These are phyloP conservation scores for Heliconius sara DNA, from an alignment of 2,888 invertebrate species.

Conservation along the genomic window DNA sequence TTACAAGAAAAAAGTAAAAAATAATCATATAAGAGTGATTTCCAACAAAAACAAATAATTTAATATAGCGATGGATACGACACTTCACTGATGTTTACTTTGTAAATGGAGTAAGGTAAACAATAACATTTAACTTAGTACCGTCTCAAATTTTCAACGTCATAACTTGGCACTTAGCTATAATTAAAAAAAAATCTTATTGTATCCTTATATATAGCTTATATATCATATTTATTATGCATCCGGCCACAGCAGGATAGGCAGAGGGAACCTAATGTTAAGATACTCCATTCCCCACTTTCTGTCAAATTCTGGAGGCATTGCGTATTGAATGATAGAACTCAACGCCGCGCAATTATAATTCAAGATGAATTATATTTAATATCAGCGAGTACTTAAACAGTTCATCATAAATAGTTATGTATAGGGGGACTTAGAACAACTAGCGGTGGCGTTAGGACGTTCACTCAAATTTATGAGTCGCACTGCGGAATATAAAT, in stretches of 20 bases:
- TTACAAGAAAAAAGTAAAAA: not conserved
- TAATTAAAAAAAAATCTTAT: too few relatives aligned
- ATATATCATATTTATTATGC: too few relatives aligned
- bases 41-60: not conserved
- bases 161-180: not conserved
- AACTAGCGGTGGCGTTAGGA: slow-evolving; percentile 70
- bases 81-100: slow-evolving; percentile 4
- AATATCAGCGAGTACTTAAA: slow-evolving; percentile 61
- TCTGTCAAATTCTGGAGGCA: too few relatives aligned
- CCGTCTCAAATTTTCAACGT: not conserved
- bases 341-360: too few relatives aligned
- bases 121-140: not conserved
- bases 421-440: slow-evolving; percentile 66
- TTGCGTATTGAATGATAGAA: too few relatives aligned
- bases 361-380: slow-evolving; percentile 1
- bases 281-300: too few relatives aligned
- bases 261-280: too few relatives aligned
- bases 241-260: too few relatives aligned
- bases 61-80: not conserved
- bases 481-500: slow-evolving; percentile 82
- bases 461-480: slow-evolving; percentile 80
- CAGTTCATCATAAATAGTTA: slow-evolving; percentile 71
- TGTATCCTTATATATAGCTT: too few relatives aligned
- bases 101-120: not conserved
- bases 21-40: not conserved